Percentiles rank a stretch among this genome's conserved stretches.
phyloP scores from a whole-genome alignment of 1,140 invertebrate genomes.

The Contarinia nasturtii region DNA sequence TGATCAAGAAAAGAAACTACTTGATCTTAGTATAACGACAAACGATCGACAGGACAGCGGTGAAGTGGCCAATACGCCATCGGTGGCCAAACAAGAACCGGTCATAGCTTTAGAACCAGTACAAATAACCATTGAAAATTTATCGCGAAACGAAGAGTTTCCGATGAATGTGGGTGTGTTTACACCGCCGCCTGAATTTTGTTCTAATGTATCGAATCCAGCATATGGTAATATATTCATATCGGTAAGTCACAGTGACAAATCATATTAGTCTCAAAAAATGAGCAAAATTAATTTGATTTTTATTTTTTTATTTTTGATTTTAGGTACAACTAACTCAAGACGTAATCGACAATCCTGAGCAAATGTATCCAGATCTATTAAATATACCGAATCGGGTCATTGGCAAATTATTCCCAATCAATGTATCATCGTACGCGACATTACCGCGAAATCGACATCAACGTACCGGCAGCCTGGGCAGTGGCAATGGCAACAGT shows the following conservation, averaged over 20 bases:
- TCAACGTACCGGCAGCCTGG: conserved; percentile 16
- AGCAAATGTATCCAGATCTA: conserved; percentile 54
- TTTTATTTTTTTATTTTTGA: too few relatives aligned
- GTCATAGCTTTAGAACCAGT: conserved; percentile 34
- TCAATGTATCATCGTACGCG: conserved; percentile 33
- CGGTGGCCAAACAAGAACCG: conserved; percentile 22
- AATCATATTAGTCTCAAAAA: too few relatives aligned
- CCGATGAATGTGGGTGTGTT: conserved; percentile 29
- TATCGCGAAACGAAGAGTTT: conserved; percentile 16
- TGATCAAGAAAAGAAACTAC: conserved; percentile 65
- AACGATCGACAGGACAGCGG: conserved; percentile 44
- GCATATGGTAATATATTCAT: conserved; percentile 55
- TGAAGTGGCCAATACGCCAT: conserved; percentile 25
- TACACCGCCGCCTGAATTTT: conserved; percentile 43
- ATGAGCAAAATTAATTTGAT: too few relatives aligned
- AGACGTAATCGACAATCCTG: conserved; percentile 32
- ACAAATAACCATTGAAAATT: conserved; percentile 53
- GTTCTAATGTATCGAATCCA: conserved; percentile 31
- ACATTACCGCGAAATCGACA: conserved; percentile 33
- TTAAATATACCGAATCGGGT: conserved; percentile 41
- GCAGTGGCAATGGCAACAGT: conserved; percentile 14
- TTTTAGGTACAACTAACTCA: conserved; percentile 49
- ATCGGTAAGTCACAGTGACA: too few relatives aligned
- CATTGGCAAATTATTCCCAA: conserved; percentile 19
- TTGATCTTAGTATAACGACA: conserved; percentile 59